Evolutionary conservation across 1,140 invertebrate genomes (phyloP).

Genomic region (Acyrthosiphon pisum): DNA sequence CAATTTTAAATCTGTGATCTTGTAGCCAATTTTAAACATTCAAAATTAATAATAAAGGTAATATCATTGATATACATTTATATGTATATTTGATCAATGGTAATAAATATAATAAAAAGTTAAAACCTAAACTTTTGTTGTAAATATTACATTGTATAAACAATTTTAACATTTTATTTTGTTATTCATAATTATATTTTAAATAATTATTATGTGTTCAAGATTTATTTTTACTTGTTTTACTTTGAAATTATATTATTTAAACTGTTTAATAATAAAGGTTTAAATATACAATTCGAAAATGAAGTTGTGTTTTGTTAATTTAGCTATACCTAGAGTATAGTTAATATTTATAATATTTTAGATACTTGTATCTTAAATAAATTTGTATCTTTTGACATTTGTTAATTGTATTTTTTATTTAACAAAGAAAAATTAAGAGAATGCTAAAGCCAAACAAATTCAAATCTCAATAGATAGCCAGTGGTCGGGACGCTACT

Average conservation of each 20-base stretch:
- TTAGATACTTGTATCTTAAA: not conserved
- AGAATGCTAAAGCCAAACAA: too few species aligned
- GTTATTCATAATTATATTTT: slow-evolving; percentile 40
- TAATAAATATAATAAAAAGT: not conserved
- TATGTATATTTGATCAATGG: not conserved
- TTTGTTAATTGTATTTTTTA: too few species aligned
- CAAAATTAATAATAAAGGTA: not conserved
- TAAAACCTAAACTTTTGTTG: slow-evolving; percentile 13
- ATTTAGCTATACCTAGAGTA: not conserved
- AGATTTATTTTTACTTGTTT: slow-evolving; percentile 48
- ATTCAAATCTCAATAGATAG: too few species aligned
- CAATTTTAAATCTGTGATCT: slow-evolving; percentile 39
- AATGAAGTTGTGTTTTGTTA: not conserved
- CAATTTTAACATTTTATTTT: slow-evolving; percentile 31
- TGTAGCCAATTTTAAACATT: slow-evolving; percentile 33
- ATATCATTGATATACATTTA: not conserved
- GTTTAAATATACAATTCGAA: slow-evolving; percentile 16
- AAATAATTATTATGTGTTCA: slow-evolving; percentile 40
- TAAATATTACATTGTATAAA: slow-evolving; percentile 45
- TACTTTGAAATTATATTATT: slow-evolving; percentile 41
- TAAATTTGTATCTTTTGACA: too few species aligned
- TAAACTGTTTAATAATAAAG: slow-evolving; percentile 1
- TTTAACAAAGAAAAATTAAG: too few species aligned
- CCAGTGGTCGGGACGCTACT: too few species aligned
- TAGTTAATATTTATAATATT: not conserved